Evolutionary conservation across 2,888 invertebrate species (phyloP).

Genomic region (Eumerus sabulonum): DNA sequence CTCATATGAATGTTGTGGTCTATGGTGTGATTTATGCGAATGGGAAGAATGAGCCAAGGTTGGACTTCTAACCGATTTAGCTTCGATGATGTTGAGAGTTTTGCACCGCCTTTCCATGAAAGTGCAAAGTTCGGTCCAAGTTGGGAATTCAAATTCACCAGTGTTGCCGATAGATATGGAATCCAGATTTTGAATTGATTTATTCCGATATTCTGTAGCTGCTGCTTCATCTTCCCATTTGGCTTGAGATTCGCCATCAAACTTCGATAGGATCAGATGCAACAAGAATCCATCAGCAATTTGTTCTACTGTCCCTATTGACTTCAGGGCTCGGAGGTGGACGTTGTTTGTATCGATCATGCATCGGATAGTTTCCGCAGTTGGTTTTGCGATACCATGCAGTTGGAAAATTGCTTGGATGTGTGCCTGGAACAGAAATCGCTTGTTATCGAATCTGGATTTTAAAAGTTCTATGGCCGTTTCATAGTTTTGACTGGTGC

Average conservation of each 20-base stretch:
- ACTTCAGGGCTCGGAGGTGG: neutral
- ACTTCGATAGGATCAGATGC: constrained; percentile 2
- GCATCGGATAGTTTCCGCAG: constrained; percentile 9
- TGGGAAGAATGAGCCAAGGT: neutral
- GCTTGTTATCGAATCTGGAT: constrained; percentile 22
- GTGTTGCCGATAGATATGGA: constrained; percentile 10
- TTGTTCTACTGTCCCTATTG: constrained; percentile 2
- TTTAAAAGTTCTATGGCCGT: constrained; percentile 46
- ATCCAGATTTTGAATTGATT: constrained; percentile 12
- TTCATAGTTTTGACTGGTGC: constrained; percentile 45
- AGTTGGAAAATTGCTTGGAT: constrained; percentile 25
- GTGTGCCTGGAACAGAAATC: constrained; percentile 20
- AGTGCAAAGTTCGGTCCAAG: constrained; percentile 1
- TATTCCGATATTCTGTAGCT: neutral
- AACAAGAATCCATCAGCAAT: constrained; percentile 11
- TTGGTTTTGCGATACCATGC: constrained; percentile 4
- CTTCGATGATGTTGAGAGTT: constrained; percentile 7
- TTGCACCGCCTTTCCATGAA: constrained; percentile 12
- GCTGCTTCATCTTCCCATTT: constrained; percentile 11
- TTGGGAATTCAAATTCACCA: constrained; percentile 5
- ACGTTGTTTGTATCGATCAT: constrained; percentile 34
- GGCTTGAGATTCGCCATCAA: constrained; percentile 4
- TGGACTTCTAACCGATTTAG: neutral
- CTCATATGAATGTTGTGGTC: neutral
- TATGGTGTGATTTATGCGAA: constrained; percentile 2